A percentile compares a stretch with the other conserved stretches of the same genome.
phyloP scores from a whole-genome alignment of 2,888 invertebrate genomes.

The Caenorhabditis uteleia region DNA sequence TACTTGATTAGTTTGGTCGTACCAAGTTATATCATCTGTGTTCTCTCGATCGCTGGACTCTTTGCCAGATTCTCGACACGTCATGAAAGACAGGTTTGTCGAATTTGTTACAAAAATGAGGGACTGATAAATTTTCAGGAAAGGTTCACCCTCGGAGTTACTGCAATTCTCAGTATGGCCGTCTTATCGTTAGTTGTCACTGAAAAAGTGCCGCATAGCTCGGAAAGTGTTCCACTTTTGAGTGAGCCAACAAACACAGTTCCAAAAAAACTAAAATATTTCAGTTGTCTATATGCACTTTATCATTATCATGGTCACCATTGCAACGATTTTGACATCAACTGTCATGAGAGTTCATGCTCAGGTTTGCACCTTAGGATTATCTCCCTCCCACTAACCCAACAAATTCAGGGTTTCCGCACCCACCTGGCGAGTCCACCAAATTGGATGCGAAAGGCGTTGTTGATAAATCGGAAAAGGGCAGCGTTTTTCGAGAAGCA shows the following conservation, averaged over 20 bases:
- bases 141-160: slow-evolving; percentile 62
- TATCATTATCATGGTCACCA: slow-evolving; percentile 56
- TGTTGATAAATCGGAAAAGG: slow-evolving; percentile 14
- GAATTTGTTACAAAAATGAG: neutral
- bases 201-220: slow-evolving; percentile 64
- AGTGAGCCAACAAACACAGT: slow-evolving; percentile 22
- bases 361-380: slow-evolving; percentile 14
- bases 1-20: slow-evolving; percentile 57
- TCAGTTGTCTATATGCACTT: slow-evolving; percentile 61
- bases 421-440: slow-evolving; percentile 41
- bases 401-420: slow-evolving; percentile 33
- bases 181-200: slow-evolving; percentile 61
- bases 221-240: slow-evolving; percentile 57
- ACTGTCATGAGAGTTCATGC: slow-evolving; percentile 57
- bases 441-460: slow-evolving; percentile 32
- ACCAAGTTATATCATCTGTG: slow-evolving; percentile 61
- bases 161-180: slow-evolving; percentile 61
- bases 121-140: slow-evolving; percentile 40
- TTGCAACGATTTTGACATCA: slow-evolving; percentile 58
- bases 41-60: slow-evolving; percentile 57
- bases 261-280: slow-evolving; percentile 13
- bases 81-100: slow-evolving; percentile 55
- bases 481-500: slow-evolving; percentile 22
- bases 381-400: neutral
- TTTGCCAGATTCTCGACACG: slow-evolving; percentile 61